Percentiles rank a stretch among this genome's conserved stretches.
Evolutionary conservation across 2,113 vertebrate genomes (phyloP).

Genomic region (Porphyrio hochstetteri): DNA sequence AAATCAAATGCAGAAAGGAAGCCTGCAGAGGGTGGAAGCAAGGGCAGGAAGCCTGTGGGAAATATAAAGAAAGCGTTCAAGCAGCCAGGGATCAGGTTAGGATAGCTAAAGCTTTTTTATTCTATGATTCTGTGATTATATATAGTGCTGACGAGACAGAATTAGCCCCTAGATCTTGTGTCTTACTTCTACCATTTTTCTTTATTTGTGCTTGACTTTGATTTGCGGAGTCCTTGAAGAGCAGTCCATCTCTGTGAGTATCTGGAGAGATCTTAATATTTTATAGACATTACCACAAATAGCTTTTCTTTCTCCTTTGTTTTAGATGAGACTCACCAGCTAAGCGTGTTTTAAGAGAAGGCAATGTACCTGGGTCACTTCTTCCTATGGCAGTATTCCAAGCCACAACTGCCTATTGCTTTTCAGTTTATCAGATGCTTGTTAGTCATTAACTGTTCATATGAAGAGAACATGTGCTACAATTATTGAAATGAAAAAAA

Average conservation of each 20-base stretch:
- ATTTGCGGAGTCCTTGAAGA: not conserved
- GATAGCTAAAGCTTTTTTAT: no score
- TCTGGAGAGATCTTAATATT: not conserved
- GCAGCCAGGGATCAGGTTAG: no score
- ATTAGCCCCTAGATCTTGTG: not conserved
- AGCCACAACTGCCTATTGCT: not conserved
- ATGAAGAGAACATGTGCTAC: not conserved
- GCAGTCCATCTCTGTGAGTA: not conserved
- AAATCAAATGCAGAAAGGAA: no score
- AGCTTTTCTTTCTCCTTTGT: not conserved
- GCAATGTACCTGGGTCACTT: not conserved
- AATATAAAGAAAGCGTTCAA: no score
- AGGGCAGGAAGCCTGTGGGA: no score
- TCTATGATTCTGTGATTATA: not conserved
- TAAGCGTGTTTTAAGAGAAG: not conserved
- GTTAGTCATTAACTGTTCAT: not conserved
- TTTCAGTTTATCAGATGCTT: not conserved
- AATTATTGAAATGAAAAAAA: not conserved
- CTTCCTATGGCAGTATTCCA: not conserved
- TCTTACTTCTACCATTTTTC: not conserved
- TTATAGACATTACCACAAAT: not conserved
- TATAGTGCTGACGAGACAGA: not conserved
- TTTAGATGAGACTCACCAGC: not conserved
- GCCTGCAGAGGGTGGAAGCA: no score
- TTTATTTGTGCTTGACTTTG: not conserved